A percentile compares a stretch with the other conserved stretches of the same genome.
These are phyloP conservation scores for Synchiropus splendidus DNA, from an alignment of 2,113 vertebrate genomes.

Conservation along the genomic window DNA sequence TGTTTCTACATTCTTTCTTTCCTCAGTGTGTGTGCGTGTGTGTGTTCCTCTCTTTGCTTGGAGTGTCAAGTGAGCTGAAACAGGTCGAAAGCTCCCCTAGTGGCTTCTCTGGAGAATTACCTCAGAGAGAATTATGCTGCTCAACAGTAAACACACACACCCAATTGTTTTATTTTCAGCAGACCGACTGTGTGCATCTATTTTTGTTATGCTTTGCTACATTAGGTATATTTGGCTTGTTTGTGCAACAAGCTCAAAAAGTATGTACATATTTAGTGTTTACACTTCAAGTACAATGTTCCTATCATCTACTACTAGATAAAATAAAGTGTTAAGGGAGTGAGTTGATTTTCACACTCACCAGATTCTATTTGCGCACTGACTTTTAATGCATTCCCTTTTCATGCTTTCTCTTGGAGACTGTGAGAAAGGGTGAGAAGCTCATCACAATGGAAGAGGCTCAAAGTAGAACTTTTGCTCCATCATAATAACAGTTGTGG, in stretches of 20 bases:
- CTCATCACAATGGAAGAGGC: too few species aligned
- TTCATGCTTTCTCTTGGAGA: neutral
- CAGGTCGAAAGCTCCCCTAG: constrained; percentile 64
- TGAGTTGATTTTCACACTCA: constrained; percentile 40
- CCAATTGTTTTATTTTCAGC: constrained; percentile 41
- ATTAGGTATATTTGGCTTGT: constrained; percentile 24
- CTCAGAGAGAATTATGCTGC: constrained; percentile 37
- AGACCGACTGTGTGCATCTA: constrained; percentile 44
- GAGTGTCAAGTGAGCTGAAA: constrained; percentile 18
- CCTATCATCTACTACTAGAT: constrained; percentile 59
- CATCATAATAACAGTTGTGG: too few species aligned
- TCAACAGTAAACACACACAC: constrained; percentile 50
- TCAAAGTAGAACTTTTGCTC: too few species aligned
- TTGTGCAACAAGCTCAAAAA: constrained; percentile 47
- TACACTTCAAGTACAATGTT: constrained; percentile 60
- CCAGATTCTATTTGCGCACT: constrained; percentile 24
- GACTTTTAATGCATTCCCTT: constrained; percentile 7
- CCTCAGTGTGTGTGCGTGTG: constrained; percentile 19
- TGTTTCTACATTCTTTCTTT: constrained; percentile 20
- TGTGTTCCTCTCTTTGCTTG: constrained; percentile 14
- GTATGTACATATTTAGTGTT: constrained; percentile 60
- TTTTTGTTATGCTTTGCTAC: constrained; percentile 28
- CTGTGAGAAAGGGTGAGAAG: neutral
- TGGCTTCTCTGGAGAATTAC: constrained; percentile 59
- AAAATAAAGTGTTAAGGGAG: constrained; percentile 60